Percentiles rank a stretch among this genome's conserved stretches.
Conservation (phyloP, 2,888 invertebrate species). For the Meteorus cinctellus region DNA sequence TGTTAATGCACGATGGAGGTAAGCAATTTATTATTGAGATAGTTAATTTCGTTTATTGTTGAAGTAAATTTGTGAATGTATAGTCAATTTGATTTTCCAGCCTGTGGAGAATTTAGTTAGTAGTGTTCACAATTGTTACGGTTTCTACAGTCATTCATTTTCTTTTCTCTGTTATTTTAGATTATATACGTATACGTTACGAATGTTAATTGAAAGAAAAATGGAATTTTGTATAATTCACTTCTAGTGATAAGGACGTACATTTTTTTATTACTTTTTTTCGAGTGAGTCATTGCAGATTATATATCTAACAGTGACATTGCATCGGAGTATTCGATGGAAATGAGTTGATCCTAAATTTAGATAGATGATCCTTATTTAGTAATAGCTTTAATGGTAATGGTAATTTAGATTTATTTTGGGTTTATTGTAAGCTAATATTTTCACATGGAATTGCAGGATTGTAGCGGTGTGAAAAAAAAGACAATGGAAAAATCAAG, state of each 20-base stretch:
- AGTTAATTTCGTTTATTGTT: not conserved
- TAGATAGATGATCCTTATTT: not conserved
- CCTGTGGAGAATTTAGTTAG: not conserved
- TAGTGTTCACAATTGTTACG: not conserved
- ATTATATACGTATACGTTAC: not conserved
- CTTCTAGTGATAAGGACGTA: not conserved
- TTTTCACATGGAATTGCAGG: not conserved
- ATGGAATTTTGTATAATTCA: not conserved
- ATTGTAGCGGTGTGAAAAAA: slow-evolving; percentile 7
- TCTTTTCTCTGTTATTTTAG: not conserved
- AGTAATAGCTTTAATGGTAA: not conserved
- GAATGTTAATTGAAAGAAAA: not conserved
- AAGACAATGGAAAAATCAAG: slow-evolving; percentile 25
- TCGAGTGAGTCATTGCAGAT: slow-evolving; percentile 11
- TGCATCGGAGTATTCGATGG: not conserved
- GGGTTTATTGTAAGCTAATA: not conserved
- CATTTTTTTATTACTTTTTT: not conserved
- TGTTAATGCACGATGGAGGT: not conserved
- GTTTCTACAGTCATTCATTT: not conserved
- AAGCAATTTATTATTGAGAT: not conserved
- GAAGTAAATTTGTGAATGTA: not conserved
- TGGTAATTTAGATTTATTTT: not conserved
- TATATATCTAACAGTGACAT: not conserved
- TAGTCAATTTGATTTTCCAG: not conserved
- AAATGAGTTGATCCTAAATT: not conserved